Conservation (phyloP, 2,888 invertebrate species). For the Erynnis tages region DNA sequence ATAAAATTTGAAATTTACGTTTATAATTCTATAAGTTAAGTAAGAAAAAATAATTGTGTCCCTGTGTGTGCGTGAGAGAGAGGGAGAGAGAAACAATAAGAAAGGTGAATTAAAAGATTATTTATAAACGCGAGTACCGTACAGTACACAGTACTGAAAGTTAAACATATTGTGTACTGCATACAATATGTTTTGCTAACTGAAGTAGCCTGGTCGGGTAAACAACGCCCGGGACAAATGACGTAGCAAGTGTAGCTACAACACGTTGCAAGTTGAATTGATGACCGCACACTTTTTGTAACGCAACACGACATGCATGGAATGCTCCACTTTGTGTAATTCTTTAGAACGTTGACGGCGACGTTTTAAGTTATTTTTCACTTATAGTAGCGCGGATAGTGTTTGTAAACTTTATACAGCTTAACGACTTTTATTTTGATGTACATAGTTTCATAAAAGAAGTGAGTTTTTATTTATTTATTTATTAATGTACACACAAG, state of each 20-base stretch:
- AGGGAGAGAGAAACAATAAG: too few relatives aligned
- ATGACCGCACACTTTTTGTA: slow-evolving; percentile 22
- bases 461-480: too few relatives aligned
- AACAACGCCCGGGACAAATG: slow-evolving; percentile 13
- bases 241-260: slow-evolving; percentile 8
- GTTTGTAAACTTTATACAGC: too few relatives aligned
- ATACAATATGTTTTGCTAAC: slow-evolving; percentile 7
- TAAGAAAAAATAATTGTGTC: too few relatives aligned
- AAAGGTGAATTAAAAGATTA: too few relatives aligned
- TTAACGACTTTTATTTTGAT: too few relatives aligned
- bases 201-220: neutral
- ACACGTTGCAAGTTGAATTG: slow-evolving; percentile 21
- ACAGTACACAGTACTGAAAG: slow-evolving; percentile 1
- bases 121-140: too few relatives aligned
- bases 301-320: slow-evolving; percentile 17
- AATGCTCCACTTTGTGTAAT: slow-evolving; percentile 16
- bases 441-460: too few relatives aligned
- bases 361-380: slow-evolving; percentile 5
- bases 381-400: neutral
- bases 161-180: neutral
- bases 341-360: slow-evolving; percentile 7
- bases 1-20: too few relatives aligned
- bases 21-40: too few relatives aligned
- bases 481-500: too few relatives aligned
- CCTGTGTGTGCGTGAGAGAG: too few relatives aligned